Conservation (phyloP, 2,797 vertebrate genomes). For the Eulemur coronatus region DNA sequence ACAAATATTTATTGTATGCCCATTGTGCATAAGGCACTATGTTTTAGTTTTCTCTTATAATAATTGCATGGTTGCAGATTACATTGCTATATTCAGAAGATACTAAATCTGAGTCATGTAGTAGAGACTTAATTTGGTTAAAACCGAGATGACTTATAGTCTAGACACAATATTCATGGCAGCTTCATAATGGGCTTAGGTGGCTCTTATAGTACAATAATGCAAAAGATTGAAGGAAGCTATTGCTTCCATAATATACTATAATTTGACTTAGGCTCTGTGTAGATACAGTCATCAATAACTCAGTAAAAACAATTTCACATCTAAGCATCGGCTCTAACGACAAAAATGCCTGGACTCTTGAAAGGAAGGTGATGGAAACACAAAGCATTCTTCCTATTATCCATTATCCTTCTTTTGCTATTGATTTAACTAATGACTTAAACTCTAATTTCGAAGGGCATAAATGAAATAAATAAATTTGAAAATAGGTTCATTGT, state of each 20-base stretch:
- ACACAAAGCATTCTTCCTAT: constrained; percentile 16
- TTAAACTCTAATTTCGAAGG: constrained; percentile 16
- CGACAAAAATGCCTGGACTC: not conserved
- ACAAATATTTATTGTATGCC: constrained; percentile 65
- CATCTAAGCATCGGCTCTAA: constrained; percentile 20
- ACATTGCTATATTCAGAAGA: constrained; percentile 78
- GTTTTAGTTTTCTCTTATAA: constrained; percentile 75
- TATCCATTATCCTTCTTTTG: constrained; percentile 27
- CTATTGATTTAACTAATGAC: constrained; percentile 32
- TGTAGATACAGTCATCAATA: constrained; percentile 78
- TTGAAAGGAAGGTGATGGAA: constrained; percentile 41
- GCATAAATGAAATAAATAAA: not conserved
- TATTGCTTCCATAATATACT: constrained; percentile 66
- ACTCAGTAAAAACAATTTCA: constrained; percentile 74
- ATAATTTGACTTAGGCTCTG: constrained; percentile 74
- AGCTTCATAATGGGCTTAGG: constrained; percentile 68
- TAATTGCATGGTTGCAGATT: constrained; percentile 74
- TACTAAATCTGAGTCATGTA: constrained; percentile 75
- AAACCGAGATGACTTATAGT: constrained; percentile 80
- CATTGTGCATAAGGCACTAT: constrained; percentile 58
- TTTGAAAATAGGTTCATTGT: not conserved
- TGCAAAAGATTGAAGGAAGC: constrained; percentile 68
- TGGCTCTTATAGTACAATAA: constrained; percentile 59
- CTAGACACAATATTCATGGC: constrained; percentile 69
- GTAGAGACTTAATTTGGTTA: constrained; percentile 78